Evolutionary conservation across 2,113 vertebrate genomes (phyloP), one percentile per base, ranked within the genome.

Genomic region (Seriola quinqueradiata): DNA sequence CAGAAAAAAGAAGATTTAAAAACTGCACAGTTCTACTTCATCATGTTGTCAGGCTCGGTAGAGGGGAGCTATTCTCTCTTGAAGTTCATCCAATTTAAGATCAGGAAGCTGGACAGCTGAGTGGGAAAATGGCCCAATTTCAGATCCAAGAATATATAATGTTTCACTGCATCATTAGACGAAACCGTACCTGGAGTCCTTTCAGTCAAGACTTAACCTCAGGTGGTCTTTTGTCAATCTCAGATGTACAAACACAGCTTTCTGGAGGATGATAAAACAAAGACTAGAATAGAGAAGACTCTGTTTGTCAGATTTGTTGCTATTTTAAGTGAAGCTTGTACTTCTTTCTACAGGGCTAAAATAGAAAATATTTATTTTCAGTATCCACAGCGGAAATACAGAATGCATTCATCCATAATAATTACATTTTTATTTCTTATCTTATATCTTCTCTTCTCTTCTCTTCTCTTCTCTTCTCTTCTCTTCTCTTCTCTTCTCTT

Each of bases 91-190:
- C 72, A 75, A 77, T 66, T 88, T 75, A 78, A 74, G 77, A 82
- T 77, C 42, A 63, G 65, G 59, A 77, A 44, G 60, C 71, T 70
- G 58, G 67, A 79, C 71, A 77, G 52, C 72, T 50, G 42, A 87
- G 71, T 70, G 59, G 66, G 63, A 84, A 36, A 60, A 28, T 40
- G 6, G 73, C 23, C 74, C 77, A 70, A 69, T 82, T 82, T 79
- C 40, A 65, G 23, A 48, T 54, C 68, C 54, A 36, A 1, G 9
- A 61, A 21, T 80, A 44, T 25, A 64, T 73, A 70, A 85, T 38
- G 34, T 68, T 80, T 77, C 59, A 36, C 32, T 54, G 46, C 71
- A 88, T 86, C 69, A 66, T 78, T 70, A 65, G 42, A 73, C 36
- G 28, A 8, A 73, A 76, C 19, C 48, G 48, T 54, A 59, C 21